Base-by-base conservation (phyloP, 2,797 vertebrate species). In the Bovichtus diacanthus region DNA sequence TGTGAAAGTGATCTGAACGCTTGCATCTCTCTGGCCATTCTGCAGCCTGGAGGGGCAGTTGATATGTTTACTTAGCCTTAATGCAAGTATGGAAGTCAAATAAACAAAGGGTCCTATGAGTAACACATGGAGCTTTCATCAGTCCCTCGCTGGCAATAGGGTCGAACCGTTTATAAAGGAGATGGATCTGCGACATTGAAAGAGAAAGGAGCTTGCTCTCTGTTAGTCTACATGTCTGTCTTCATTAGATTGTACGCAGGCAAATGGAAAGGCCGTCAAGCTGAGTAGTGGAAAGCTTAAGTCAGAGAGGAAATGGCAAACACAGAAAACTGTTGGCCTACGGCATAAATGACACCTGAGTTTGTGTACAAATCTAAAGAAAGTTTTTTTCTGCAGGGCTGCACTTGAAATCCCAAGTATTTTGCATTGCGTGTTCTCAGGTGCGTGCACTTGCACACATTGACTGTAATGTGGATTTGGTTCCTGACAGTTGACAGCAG, bases 51-150 rank as follows among this genome's bases (percentile, higher is more conserved):
- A 82, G 84, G n/a, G 77, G 68, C 78, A 79, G 79, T 31, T 65
- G 74, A 83, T 93, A 46, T 91, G 85, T 94, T 93, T 92, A 88
- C 82, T 84, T 80, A 80, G 90, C 79, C 59, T 80, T 81, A 86
- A 90, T 82, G 83, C 85, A 88, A 86, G 84, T 88, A 92, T 90
- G 83, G 77, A 92, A 91, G 83, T 90, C 79, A 93, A 93, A 94
- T 87, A 95, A 95, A 94, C 90, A 82, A 49, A 67, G 27, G 83
- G 80, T 82, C 63, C 77, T 89, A 92, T 80, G 84, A 94, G 88
- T 80, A 95, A 94, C 93, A 94, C 91, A 93, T 92, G 89, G 86
- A 54, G 66, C 92, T 94, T 95, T 94, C 94, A 94, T 92, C 91
- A 88, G 89, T 83, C 75, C 86, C 77, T 84, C 73, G 74, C 83